Percentiles rank a stretch among this genome's conserved stretches.
Evolutionary conservation across 2,797 vertebrate species (phyloP).

Genomic region (Tauraco hartlaubi): DNA sequence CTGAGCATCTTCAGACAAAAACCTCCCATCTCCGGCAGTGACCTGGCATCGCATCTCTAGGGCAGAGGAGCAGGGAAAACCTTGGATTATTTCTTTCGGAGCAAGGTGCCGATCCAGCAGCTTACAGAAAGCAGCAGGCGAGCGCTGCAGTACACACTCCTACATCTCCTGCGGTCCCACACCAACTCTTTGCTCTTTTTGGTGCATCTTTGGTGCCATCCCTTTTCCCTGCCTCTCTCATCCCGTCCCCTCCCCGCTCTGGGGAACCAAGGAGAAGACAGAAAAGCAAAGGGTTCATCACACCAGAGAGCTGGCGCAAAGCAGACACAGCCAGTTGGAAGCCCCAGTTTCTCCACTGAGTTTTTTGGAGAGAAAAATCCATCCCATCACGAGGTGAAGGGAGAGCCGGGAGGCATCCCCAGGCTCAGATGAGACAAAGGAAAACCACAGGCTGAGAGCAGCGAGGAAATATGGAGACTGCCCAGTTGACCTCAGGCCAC

Average conservation of each 20-base stretch:
- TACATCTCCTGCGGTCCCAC: neutral
- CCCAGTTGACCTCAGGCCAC: neutral
- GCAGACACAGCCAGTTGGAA: neutral
- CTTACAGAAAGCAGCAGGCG: neutral
- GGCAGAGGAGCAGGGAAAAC: neutral
- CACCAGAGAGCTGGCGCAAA: neutral
- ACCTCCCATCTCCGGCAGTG: neutral
- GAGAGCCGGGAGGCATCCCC: neutral
- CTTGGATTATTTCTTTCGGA: neutral
- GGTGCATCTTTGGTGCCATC: neutral
- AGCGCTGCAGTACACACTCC: neutral
- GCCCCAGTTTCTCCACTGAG: neutral
- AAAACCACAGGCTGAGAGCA: neutral
- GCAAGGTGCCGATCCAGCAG: neutral
- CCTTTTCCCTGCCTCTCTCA: neutral
- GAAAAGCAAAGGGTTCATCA: neutral
- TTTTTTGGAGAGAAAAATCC: neutral
- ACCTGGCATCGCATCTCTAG: neutral
- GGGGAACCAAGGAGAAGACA: neutral
- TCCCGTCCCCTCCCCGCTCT: neutral
- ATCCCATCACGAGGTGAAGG: neutral
- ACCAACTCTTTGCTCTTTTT: neutral
- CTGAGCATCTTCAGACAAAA: neutral
- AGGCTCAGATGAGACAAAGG: fast-evolving
- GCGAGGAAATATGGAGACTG: neutral